These are phyloP conservation scores for Melieria crassipennis DNA, from an alignment of 2,888 invertebrate genomes.

Conservation along the genomic window DNA sequence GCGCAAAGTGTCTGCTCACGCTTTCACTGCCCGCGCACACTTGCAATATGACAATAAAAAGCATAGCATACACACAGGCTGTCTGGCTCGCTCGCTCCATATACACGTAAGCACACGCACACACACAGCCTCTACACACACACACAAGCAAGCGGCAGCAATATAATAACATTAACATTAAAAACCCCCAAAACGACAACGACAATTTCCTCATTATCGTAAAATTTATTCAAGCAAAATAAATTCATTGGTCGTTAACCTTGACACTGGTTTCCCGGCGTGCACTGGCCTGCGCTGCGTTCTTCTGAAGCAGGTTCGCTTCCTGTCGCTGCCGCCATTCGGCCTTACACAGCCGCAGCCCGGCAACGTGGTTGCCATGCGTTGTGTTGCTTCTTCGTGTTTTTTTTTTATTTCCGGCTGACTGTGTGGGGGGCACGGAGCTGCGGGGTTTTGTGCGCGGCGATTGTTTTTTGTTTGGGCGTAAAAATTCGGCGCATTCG, in stretches of 20 bases:
- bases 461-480: slow-evolving; percentile 33
- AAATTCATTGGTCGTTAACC: slow-evolving; percentile 67
- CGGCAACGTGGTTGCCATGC: too few species aligned
- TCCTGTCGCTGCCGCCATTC: not conserved
- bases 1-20: slow-evolving; percentile 5
- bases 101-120: slow-evolving; percentile 2
- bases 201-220: slow-evolving; percentile 65
- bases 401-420: too few species aligned
- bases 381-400: too few species aligned
- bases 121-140: not conserved
- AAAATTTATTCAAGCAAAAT: slow-evolving; percentile 67
- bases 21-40: slow-evolving; percentile 26
- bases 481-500: slow-evolving; percentile 29
- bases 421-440: not conserved
- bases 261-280: slow-evolving; percentile 65
- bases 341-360: not conserved
- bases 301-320: slow-evolving; percentile 10
- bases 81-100: not conserved
- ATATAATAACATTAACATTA: slow-evolving; percentile 57
- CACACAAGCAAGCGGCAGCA: not conserved
- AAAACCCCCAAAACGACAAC: slow-evolving; percentile 56
- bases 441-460: not conserved
- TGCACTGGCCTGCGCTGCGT: slow-evolving; percentile 23
- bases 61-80: slow-evolving; percentile 32
- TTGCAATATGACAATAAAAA: slow-evolving; percentile 3